Evolutionary conservation across 2,113 vertebrate genomes (phyloP), one percentile per base, ranked within the genome.

Genomic region (Lamprotornis superbus): DNA sequence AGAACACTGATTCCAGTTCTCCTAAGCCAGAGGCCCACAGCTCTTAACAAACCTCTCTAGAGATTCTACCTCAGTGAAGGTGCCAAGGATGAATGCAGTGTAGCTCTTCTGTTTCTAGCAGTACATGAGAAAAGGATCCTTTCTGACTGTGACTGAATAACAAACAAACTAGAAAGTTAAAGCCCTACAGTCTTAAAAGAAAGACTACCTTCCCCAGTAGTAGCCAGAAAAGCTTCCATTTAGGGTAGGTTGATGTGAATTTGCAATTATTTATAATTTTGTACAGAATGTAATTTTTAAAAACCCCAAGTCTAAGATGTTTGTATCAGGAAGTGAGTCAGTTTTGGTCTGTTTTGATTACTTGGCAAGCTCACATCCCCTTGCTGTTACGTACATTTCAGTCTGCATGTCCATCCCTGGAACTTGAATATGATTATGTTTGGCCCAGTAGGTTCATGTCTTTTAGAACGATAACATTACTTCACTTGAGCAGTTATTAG

Each of bases 401-500:
- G 55, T 74, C 68, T 80, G 46, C 70, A 9, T 59, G 86, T 60
- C 90, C 90, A 69, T 82, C 83, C 65, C 47, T 92, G 68, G 61
- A 64, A 74, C 47, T 23, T 56, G 73, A 85, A 68, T 76, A 33
- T 24, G 84, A 93, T 71, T 85, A 78, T 60, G 78, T 92, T 89
- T 93, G 96, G 83, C 93, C 83, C 90, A 87, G 71, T 42, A 87
- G 70, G 40, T 94, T 90, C 86, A 79, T 65, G 84, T 92, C 94
- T 68, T 87, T 75, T 80, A 95, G 85, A 96, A 95, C 69, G 63
- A 77, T 89, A 87, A 90, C 68, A 70, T 84, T 89, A 83, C 89
- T 89, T 94, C 90, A 74, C 81, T 94, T 74, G 40, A 91, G 75
- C 88, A 87, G 86, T 94, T 93, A 94, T 94, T 94, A 87, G 94